A percentile compares a stretch with the other conserved stretches of the same genome.
Conservation (phyloP, 2,113 vertebrate species). For the Platichthys stellatus region DNA sequence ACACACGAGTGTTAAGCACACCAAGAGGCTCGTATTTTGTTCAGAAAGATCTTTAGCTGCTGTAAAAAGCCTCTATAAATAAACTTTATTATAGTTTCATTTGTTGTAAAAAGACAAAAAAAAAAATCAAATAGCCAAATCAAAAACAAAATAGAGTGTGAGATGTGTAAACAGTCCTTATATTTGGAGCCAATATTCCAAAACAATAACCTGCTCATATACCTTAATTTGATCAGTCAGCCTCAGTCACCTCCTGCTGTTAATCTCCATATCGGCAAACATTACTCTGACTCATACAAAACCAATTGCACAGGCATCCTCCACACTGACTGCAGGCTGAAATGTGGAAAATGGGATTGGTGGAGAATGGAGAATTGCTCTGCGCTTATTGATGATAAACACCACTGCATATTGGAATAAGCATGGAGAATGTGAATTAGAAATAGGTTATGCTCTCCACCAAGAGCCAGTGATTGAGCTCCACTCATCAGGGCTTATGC, state of each 20-base stretch:
- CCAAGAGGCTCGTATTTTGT: slow-evolving; percentile 7
- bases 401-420: slow-evolving; percentile 35
- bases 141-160: slow-evolving; percentile 2
- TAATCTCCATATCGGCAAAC: slow-evolving; percentile 42
- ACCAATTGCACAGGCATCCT: slow-evolving; percentile 22
- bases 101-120: slow-evolving; percentile 26
- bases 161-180: not conserved
- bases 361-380: slow-evolving; percentile 33
- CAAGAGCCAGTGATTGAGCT: slow-evolving; percentile 54
- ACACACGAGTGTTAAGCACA: not conserved
- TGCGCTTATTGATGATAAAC: slow-evolving; percentile 57
- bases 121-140: slow-evolving; percentile 9
- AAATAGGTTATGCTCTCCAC: slow-evolving; percentile 38
- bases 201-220: slow-evolving; percentile 19
- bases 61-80: slow-evolving; percentile 11
- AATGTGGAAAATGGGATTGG: slow-evolving; percentile 59
- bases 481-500: slow-evolving; percentile 20
- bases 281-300: slow-evolving; percentile 50
- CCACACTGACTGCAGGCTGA: slow-evolving; percentile 35
- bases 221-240: slow-evolving; percentile 44
- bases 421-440: slow-evolving; percentile 53
- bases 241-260: slow-evolving; percentile 31
- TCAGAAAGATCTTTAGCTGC: slow-evolving; percentile 19
- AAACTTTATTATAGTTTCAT: not conserved
- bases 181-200: not conserved